phyloP scores from a whole-genome alignment of 2,888 invertebrate genomes.

The Leucoptera coffeella region DNA sequence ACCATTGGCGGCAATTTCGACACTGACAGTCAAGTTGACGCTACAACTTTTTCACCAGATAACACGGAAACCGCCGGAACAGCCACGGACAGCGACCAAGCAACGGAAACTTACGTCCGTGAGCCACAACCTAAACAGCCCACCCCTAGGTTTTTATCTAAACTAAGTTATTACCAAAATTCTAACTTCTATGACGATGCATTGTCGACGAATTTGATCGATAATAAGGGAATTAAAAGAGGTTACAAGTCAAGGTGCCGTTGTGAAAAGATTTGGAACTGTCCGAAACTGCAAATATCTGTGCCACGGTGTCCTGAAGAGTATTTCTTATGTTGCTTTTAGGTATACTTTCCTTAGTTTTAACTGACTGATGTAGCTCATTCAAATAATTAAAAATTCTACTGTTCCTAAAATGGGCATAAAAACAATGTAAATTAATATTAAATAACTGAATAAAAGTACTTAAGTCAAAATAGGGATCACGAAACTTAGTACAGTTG shows the following conservation, averaged over 20 bases:
- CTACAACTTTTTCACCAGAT: conserved; percentile 6
- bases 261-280: conserved; percentile 43
- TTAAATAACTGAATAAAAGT: too few species aligned
- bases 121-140: conserved; percentile 11
- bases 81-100: conserved; percentile 5
- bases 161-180: conserved; percentile 24
- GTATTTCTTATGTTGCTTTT: conserved; percentile 42
- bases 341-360: too few species aligned
- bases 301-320: conserved; percentile 41
- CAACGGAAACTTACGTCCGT: background rate
- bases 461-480: too few species aligned
- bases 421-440: too few species aligned
- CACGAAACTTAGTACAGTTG: too few species aligned
- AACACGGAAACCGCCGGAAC: conserved; percentile 10
- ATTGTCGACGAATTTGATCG: conserved; percentile 19
- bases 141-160: conserved; percentile 16
- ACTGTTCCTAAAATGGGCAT: too few species aligned
- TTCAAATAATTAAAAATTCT: too few species aligned
- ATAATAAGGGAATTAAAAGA: conserved; percentile 15
- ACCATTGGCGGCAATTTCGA: conserved; percentile 11
- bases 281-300: conserved; percentile 37
- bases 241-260: conserved; percentile 30
- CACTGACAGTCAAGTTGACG: conserved; percentile 7
- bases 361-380: too few species aligned
- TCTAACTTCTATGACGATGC: conserved; percentile 10